These are phyloP conservation scores for Pygoscelis antarcticus DNA, from an alignment of 2,113 vertebrate species.

Conservation along the genomic window DNA sequence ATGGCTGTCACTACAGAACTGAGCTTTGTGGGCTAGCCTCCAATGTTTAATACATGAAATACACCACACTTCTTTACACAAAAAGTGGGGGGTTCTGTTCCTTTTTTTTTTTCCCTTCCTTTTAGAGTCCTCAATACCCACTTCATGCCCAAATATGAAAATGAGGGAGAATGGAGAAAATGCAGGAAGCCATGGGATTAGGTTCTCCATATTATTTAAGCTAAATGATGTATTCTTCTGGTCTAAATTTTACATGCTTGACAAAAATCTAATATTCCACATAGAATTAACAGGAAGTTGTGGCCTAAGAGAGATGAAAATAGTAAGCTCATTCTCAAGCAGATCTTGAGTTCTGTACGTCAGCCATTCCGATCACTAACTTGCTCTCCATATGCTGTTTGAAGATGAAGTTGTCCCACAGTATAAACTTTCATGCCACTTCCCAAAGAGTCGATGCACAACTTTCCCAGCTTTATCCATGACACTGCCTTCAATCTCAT, in stretches of 20 bases:
- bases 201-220: background rate
- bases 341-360: background rate
- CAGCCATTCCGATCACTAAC: conserved; percentile 73
- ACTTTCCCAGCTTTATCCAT: conserved; percentile 86
- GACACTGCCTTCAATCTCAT: conserved; percentile 91
- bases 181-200: background rate
- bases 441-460: conserved; percentile 89
- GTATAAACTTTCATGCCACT: conserved; percentile 94
- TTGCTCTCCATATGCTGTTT: conserved; percentile 92
- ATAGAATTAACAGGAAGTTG: background rate
- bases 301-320: background rate
- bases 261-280: background rate
- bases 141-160: background rate
- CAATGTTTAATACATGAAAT: background rate
- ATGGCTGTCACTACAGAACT: background rate
- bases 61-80: background rate
- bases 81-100: fast-evolving
- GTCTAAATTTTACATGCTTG: background rate
- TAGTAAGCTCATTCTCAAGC: background rate
- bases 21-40: background rate
- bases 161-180: background rate
- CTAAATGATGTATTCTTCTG: background rate
- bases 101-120: background rate
- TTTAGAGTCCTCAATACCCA: background rate
- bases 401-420: conserved; percentile 85